phyloP scores from a whole-genome alignment of 2,797 vertebrate genomes.

The Delichon dasypus region DNA sequence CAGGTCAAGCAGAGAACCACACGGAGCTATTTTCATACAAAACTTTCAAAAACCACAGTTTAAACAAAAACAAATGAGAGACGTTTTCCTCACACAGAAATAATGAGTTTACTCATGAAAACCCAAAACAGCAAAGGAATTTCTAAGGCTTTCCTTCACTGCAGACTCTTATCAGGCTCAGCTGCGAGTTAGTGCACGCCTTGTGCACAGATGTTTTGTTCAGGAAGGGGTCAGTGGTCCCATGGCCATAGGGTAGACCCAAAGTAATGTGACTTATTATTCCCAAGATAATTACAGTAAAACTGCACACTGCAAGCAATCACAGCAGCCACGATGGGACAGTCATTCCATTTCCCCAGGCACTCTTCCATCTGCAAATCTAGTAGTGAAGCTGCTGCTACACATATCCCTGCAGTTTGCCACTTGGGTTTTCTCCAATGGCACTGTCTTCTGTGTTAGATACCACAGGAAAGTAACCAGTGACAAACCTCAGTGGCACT shows the following conservation, averaged over 20 bases:
- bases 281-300: not conserved
- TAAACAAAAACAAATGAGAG: not conserved
- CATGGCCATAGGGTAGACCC: not conserved
- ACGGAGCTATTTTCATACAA: not conserved
- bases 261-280: not conserved
- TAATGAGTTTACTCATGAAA: not conserved
- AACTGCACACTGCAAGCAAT: not conserved
- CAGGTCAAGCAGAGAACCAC: not conserved
- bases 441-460: not conserved
- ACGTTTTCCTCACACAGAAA: not conserved
- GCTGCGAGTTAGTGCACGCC: fast-evolving
- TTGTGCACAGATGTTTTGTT: not conserved
- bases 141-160: not conserved
- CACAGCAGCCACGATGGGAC: fast-evolving
- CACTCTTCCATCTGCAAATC: not conserved
- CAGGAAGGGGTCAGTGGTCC: not conserved
- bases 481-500: not conserved
- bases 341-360: not conserved
- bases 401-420: not conserved
- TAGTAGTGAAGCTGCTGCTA: not conserved
- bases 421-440: not conserved
- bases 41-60: not conserved
- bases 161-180: not conserved
- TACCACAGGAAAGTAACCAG: not conserved
- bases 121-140: not conserved